phyloP scores from a whole-genome alignment of 2,888 invertebrate genomes.

The Eupithecia subumbrata region DNA sequence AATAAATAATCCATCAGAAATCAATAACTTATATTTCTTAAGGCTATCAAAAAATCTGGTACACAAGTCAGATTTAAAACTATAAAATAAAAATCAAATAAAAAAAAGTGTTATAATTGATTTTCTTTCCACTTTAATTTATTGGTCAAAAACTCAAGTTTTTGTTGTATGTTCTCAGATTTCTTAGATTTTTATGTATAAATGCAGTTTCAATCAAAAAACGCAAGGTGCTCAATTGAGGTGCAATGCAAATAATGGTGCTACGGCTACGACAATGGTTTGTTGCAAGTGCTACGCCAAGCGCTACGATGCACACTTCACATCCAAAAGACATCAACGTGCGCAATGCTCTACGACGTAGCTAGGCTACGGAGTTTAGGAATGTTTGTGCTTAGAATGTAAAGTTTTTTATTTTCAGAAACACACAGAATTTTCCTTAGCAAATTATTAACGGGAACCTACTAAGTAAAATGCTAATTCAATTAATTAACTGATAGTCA shows the following conservation, averaged over 20 bases:
- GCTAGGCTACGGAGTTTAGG: neutral
- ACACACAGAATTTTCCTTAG: neutral
- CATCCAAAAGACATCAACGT: slow-evolving; percentile 1
- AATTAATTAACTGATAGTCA: too few species aligned
- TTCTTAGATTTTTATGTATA: neutral
- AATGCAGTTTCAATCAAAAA: too few species aligned
- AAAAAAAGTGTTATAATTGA: neutral
- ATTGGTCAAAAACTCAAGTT: neutral
- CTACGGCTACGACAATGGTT: neutral
- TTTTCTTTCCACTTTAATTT: neutral
- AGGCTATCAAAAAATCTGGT: too few species aligned
- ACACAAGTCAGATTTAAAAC: neutral
- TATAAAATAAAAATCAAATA: neutral
- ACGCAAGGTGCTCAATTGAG: too few species aligned
- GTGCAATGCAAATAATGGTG: neutral
- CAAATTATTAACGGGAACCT: neutral
- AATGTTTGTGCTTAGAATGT: neutral
- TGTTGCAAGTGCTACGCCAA: neutral
- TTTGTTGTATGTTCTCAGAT: neutral
- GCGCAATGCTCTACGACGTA: slow-evolving; percentile 7
- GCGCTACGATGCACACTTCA: neutral
- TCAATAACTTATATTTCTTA: too few species aligned
- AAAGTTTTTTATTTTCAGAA: neutral
- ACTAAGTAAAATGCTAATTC: neutral
- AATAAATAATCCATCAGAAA: neutral